phyloP scores from a whole-genome alignment of 2,888 invertebrate species.

The Carpatolechia fugitivella region DNA sequence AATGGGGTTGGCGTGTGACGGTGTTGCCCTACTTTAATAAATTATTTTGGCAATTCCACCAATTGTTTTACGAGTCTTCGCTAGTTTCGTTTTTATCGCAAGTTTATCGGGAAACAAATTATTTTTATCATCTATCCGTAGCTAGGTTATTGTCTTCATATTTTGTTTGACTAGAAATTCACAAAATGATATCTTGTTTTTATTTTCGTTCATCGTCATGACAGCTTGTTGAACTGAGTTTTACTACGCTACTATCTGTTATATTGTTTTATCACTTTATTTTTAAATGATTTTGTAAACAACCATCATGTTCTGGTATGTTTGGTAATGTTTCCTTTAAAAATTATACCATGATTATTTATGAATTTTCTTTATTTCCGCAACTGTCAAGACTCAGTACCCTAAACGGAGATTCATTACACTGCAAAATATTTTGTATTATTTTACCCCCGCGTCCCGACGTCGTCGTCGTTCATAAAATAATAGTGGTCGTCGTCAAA shows the following conservation, averaged over 20 bases:
- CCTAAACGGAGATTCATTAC: constrained; percentile 16
- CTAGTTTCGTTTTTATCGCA: background rate
- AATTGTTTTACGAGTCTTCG: constrained; percentile 54
- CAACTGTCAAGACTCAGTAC: background rate
- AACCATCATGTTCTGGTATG: no score
- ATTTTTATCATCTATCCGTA: background rate
- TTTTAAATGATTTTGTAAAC: no score
- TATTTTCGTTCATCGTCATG: no score
- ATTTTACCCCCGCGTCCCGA: constrained; percentile 47
- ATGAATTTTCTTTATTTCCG: constrained; percentile 12
- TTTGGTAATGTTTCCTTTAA: no score
- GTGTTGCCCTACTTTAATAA: constrained; percentile 59
- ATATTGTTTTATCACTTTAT: no score
- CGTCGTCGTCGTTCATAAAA: constrained; percentile 75
- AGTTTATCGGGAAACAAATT: background rate
- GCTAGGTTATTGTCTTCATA: background rate
- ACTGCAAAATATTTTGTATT: constrained; percentile 33
- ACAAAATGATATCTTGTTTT: no score
- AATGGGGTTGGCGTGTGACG: constrained; percentile 66
- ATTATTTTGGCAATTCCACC: constrained; percentile 58
- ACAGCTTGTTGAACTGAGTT: no score
- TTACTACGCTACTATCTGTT: no score
- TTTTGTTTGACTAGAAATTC: background rate
- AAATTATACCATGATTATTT: no score
- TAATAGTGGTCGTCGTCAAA: constrained; percentile 74